Conservation (phyloP, 2,888 invertebrate species). For the Cosmopolites sordidus region DNA sequence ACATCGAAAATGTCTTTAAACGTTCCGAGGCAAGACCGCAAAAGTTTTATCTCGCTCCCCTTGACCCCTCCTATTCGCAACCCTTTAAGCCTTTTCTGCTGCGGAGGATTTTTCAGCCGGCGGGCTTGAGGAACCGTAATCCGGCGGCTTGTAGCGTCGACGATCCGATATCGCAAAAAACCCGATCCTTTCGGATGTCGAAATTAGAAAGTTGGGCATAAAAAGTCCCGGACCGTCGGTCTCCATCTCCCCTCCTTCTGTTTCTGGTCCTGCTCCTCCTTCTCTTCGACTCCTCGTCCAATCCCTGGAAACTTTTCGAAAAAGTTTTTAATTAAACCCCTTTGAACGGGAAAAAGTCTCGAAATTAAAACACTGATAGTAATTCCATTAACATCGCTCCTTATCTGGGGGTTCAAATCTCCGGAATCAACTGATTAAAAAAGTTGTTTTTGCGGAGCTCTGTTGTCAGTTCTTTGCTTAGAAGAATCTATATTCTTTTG, state of each 20-base stretch:
- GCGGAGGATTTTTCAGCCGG: no score
- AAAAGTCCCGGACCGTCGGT: constrained; percentile 5
- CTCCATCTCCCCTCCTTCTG: neutral
- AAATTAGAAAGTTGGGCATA: constrained; percentile 22
- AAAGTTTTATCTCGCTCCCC: neutral
- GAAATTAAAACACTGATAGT: constrained; percentile 46
- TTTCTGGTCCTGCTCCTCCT: neutral
- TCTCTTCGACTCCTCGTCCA: no score
- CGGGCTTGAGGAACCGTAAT: constrained; percentile 13
- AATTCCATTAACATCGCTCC: constrained; percentile 48
- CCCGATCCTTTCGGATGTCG: constrained; percentile 24
- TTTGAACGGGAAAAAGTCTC: constrained; percentile 27
- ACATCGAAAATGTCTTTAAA: no score
- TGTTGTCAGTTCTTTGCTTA: no score
- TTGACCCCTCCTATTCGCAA: constrained; percentile 6
- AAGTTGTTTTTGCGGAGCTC: constrained; percentile 42
- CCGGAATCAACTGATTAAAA: constrained; percentile 48
- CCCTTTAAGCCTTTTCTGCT: constrained; percentile 13
- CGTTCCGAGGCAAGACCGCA: no score
- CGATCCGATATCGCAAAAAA: constrained; percentile 16
- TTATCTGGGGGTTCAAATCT: constrained; percentile 47
- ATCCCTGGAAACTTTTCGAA: constrained; percentile 2
- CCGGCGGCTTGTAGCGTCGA: constrained; percentile 22
- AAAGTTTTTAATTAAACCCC: constrained; percentile 34
- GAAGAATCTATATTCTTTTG: no score